phyloP scores from a whole-genome alignment of 2,797 vertebrate genomes.

The Dallia pectoralis region DNA sequence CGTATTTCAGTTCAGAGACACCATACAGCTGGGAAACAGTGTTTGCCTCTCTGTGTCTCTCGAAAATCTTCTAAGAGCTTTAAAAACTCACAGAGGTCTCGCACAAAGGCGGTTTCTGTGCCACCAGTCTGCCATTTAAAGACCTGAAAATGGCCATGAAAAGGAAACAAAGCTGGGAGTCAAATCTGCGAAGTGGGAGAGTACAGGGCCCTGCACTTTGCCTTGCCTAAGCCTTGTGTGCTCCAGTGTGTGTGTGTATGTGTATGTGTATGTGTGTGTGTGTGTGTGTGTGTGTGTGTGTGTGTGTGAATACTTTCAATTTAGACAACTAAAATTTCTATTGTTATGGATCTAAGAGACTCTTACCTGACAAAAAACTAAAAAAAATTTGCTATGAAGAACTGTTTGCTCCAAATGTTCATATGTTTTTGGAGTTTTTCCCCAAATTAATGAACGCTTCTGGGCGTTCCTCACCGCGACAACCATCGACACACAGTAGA shows the following conservation, averaged over 20 bases:
- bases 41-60: conserved; percentile 11
- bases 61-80: neutral
- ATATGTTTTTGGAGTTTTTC: no score
- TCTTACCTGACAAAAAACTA: neutral
- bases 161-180: neutral
- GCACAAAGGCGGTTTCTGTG: conserved; percentile 11
- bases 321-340: neutral
- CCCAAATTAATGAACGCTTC: no score
- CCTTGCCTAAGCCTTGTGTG: neutral
- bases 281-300: neutral
- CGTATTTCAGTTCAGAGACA: conserved; percentile 41
- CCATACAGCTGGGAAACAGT: conserved; percentile 49
- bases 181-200: neutral
- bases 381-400: no score
- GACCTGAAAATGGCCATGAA: neutral
- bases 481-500: no score
- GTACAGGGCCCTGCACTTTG: neutral
- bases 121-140: conserved; percentile 1
- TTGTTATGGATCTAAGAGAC: neutral
- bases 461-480: no score
- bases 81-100: neutral
- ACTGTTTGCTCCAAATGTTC: no score
- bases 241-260: neutral
- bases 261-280: conserved; percentile 3
- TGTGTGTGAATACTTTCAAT: neutral